phyloP scores from a whole-genome alignment of 2,888 invertebrate genomes.

The Koerneria pararmatus region DNA sequence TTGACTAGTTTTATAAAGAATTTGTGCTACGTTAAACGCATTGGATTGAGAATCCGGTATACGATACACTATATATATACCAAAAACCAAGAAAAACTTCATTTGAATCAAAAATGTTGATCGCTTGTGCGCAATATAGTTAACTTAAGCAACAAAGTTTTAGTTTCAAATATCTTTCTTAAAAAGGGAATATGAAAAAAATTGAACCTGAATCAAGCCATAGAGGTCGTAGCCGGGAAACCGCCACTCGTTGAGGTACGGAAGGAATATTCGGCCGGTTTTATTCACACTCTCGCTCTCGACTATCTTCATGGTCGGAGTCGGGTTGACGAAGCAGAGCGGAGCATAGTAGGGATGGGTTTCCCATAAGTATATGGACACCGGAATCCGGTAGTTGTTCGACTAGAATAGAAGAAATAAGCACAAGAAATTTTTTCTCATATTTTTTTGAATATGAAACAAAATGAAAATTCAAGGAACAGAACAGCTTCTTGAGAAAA shows the following conservation, averaged over 20 bases:
- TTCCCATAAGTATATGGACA: slow-evolving; percentile 91
- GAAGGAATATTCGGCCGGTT: slow-evolving; percentile 87
- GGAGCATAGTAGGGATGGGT: slow-evolving; percentile 95
- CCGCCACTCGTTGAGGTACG: slow-evolving; percentile 89
- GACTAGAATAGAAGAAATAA: slow-evolving; percentile 63
- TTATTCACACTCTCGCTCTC: slow-evolving; percentile 25
- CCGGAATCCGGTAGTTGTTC: slow-evolving; percentile 86
- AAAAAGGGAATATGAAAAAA: too few species aligned
- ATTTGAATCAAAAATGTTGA: neutral
- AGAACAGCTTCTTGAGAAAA: neutral
- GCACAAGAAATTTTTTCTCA: neutral
- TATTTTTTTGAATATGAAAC: slow-evolving; percentile 12
- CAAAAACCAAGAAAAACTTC: too few species aligned
- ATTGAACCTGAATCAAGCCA: slow-evolving; percentile 73
- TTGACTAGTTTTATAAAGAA: too few species aligned
- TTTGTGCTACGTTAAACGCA: too few species aligned
- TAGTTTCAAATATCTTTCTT: too few species aligned
- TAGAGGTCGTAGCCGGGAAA: slow-evolving; percentile 76
- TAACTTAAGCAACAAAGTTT: neutral
- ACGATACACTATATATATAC: too few species aligned
- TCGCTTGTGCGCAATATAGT: slow-evolving; percentile 15
- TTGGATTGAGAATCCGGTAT: too few species aligned
- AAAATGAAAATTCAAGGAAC: slow-evolving; percentile 4
- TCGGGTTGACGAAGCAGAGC: slow-evolving; percentile 82
- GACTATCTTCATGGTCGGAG: slow-evolving; percentile 80